Conservation (phyloP, 2,797 vertebrate genomes). For the Mionectes olivaceus region DNA sequence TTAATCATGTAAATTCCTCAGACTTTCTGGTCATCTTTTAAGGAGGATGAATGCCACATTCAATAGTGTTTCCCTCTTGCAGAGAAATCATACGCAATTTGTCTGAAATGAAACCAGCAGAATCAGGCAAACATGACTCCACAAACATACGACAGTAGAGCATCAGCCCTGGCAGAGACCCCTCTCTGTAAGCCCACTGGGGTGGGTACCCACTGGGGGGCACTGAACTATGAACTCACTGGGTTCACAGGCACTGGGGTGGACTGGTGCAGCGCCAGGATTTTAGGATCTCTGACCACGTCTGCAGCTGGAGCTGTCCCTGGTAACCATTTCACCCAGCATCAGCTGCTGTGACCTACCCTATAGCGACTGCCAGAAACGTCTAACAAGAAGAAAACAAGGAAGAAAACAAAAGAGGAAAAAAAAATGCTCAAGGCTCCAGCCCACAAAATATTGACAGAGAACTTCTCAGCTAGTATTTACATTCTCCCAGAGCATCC, state of each 20-base stretch:
- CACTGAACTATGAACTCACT: not conserved
- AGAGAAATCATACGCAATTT: not conserved
- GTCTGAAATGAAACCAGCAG: not conserved
- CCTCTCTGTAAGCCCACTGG: not conserved
- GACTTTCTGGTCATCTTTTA: not conserved
- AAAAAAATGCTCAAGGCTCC: not conserved
- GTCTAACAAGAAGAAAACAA: not conserved
- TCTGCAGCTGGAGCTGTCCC: not conserved
- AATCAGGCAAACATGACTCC: not conserved
- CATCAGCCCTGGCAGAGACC: not conserved
- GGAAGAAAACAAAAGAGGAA: too few relatives aligned
- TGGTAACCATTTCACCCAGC: not conserved
- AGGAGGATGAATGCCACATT: not conserved
- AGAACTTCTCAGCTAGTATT: not conserved
- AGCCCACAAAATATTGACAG: not conserved
- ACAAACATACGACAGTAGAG: not conserved
- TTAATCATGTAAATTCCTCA: slow-evolving; percentile 34
- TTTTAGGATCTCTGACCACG: not conserved
- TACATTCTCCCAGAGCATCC: not conserved
- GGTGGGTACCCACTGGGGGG: not conserved
- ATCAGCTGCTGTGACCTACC: not conserved
- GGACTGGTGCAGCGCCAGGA: not conserved
- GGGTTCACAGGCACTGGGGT: not conserved
- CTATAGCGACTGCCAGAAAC: accelerated
- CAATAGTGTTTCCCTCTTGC: accelerated